Evolutionary conservation across 1,140 invertebrate genomes (phyloP), one percentile per base, ranked within the genome.

Genomic region (Ericerus pela): DNA sequence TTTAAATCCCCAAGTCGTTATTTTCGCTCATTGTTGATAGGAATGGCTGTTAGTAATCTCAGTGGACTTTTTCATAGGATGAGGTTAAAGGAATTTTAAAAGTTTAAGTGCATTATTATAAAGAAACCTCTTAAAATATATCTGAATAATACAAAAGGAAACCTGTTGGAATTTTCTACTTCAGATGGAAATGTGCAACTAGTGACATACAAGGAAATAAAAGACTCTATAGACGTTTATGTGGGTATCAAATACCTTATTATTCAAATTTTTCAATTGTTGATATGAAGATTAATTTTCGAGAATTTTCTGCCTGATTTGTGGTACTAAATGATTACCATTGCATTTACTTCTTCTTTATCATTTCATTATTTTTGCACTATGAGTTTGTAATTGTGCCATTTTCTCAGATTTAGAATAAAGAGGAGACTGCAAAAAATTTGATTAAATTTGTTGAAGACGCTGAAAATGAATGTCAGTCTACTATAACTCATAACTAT

Each of bases 111-210:
- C 96, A 99, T 73, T 99, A 99, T 70, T 99, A 99, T 68, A 96
- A 99, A 76, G 96, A 99, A 72, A 96, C n/a, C n/a, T n/a, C n/a
- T n/a, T n/a, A n/a, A n/a, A n/a, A n/a, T n/a, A n/a, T n/a, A n/a
- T n/a, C n/a, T n/a, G n/a, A n/a, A n/a, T n/a, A n/a, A n/a, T n/a
- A n/a, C n/a, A n/a, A n/a, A n/a, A n/a, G n/a, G n/a, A n/a, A n/a
- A n/a, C n/a, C n/a, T n/a, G n/a, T n/a, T n/a, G n/a, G n/a, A n/a
- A n/a, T n/a, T n/a, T n/a, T n/a, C n/a, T n/a, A n/a, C n/a, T n/a
- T n/a, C n/a, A n/a, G n/a, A n/a, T n/a, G n/a, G 96, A 18, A 99
- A 99, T 74, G 96, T 99, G 27, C 96, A 99, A 69, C 73, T 99
- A 65, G 90, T 95, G 51, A 91, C 87, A 66, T 88, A 85, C 28